Base-by-base conservation (phyloP, 2,888 invertebrate species). In the Plebejus anna region DNA sequence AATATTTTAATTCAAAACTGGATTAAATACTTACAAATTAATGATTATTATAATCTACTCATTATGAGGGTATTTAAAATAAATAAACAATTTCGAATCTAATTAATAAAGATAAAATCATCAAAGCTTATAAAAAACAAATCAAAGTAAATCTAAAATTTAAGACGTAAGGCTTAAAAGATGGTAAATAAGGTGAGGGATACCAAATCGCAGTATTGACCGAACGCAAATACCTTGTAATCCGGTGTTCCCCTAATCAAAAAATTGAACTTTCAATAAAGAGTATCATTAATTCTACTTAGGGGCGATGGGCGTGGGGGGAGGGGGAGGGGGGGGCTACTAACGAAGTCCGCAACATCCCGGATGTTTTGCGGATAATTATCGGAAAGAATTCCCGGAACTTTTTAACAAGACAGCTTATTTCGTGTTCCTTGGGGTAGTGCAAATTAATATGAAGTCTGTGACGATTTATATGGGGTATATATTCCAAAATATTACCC, bases 211-310 rank as follows among this genome's bases (percentile, higher is more conserved):
- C 59, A 76, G 86, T 90, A 92, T 91, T 89, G 90, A 90, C 88
- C 88, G 89, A 89, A 91, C 88, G 89, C 89, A 92, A 92, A 90
- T 88, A 85, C 86, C 87, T 83, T 84, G 91, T 91, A 91, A 93
- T 91, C 89, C 91, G 90, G 89, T 91, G 90, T 92, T 93, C 92
- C 86, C 89, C 94, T 95, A 95, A 95, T 95, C 95, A 95, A 95
- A 95, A 95, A 95, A 95, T 95, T 95, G 95, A 95, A 95, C 95
- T 95, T 95, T 95, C 95, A 95, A 95, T 95, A 95, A 95, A 95
- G 95, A 94, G 90, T 94, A 95, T 95, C 95, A 95, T 95, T 95
- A 95, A 95, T 95, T 95, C 95, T 94, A 86, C 89, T 90, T 90
- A 89, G 89, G 88, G 66, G 66, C 66, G 2, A 13, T 13, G 32